These are phyloP conservation scores for Pangasius mekongensis DNA, from an alignment of 2,797 vertebrate genomes.

Conservation along the genomic window DNA sequence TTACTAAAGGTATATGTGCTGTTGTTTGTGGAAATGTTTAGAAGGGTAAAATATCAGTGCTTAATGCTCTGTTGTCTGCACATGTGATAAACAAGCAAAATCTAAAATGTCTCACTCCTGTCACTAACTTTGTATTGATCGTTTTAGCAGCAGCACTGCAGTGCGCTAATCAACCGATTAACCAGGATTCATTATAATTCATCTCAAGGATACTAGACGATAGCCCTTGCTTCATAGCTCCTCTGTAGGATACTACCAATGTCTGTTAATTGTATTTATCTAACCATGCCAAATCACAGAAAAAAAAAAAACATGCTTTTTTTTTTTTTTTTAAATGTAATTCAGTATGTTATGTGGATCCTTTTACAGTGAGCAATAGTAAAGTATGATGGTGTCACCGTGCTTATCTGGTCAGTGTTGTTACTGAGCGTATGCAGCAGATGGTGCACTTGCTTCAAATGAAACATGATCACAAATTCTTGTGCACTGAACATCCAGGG, in stretches of 20 bases:
- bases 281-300: not conserved
- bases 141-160: not conserved
- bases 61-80: not conserved
- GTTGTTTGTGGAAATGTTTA: slow-evolving; percentile 8
- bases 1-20: not conserved
- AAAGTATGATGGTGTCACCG: not conserved
- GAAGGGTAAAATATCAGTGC: not conserved
- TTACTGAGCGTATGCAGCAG: slow-evolving; percentile 23
- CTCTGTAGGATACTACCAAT: too few species aligned
- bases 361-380: not conserved
- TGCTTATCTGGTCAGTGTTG: not conserved
- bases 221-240: not conserved
- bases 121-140: not conserved
- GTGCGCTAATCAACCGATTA: not conserved
- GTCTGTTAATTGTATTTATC: slow-evolving; percentile 8
- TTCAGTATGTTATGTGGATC: not conserved
- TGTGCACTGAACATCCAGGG: not conserved
- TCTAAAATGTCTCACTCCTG: not conserved
- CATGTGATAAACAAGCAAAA: slow-evolving; percentile 7
- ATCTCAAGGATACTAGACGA: not conserved
- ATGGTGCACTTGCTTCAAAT: slow-evolving; percentile 30
- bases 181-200: not conserved
- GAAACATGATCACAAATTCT: not conserved
- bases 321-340: not conserved
- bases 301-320: not conserved